These are phyloP conservation scores for Petrocephalus zakoni DNA, from an alignment of 2,113 vertebrate species.

Conservation along the genomic window DNA sequence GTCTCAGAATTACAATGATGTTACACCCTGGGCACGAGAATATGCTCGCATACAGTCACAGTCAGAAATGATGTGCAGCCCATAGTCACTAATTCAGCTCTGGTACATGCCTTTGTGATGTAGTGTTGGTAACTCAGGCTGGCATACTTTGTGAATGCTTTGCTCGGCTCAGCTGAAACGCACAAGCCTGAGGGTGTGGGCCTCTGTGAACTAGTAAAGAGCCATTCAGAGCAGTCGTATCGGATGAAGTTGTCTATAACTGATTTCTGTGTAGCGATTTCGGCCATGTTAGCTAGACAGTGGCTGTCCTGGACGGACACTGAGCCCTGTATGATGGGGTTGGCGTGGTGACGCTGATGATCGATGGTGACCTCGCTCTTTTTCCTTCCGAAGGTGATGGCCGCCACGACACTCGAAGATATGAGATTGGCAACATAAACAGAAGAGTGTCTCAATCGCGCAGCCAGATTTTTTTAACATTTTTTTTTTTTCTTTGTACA, in stretches of 20 bases:
- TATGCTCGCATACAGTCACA: not conserved
- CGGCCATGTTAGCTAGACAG: not conserved
- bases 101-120: not conserved
- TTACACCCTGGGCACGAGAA: not conserved
- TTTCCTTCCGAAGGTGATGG: not conserved
- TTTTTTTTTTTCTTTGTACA: not conserved
- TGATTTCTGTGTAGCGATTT: not conserved
- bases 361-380: not conserved
- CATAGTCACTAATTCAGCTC: not conserved
- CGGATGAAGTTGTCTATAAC: not conserved
- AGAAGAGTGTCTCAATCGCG: not conserved
- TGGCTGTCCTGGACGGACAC: not conserved
- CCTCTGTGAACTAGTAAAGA: not conserved
- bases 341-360: not conserved
- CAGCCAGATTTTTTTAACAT: not conserved
- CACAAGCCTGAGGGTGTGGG: not conserved
- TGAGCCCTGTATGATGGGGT: not conserved
- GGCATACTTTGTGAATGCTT: not conserved
- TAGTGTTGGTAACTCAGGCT: not conserved
- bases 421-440: not conserved
- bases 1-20: slow-evolving; percentile 5
- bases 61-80: not conserved
- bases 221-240: not conserved
- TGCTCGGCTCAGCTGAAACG: not conserved
- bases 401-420: not conserved